phyloP scores from a whole-genome alignment of 2,113 vertebrate genomes.

The Catagonus wagneri region DNA sequence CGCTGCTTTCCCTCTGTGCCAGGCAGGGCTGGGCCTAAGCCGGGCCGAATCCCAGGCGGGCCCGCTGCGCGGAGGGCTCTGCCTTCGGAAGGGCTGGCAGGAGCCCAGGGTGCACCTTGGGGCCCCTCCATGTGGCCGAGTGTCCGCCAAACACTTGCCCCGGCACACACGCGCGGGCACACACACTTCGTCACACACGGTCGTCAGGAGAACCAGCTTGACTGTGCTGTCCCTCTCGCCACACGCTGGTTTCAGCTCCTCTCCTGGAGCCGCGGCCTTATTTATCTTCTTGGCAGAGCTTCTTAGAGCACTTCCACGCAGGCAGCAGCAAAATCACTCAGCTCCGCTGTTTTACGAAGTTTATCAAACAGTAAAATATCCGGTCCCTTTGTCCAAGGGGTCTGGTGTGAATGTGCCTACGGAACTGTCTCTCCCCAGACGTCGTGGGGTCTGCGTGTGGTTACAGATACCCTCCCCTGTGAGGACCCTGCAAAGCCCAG shows the following conservation, averaged over 20 bases:
- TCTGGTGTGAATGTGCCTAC: slow-evolving; percentile 80
- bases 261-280: slow-evolving; percentile 68
- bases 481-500: background rate
- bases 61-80: background rate
- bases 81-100: slow-evolving; percentile 54
- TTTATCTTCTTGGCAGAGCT: slow-evolving; percentile 84
- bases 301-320: slow-evolving; percentile 79
- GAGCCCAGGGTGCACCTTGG: slow-evolving; percentile 45
- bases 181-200: slow-evolving; percentile 48
- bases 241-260: slow-evolving; percentile 79
- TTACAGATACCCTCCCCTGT: background rate
- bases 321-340: slow-evolving; percentile 77
- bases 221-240: slow-evolving; percentile 80
- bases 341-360: slow-evolving; percentile 79
- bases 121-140: background rate
- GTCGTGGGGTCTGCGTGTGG: background rate
- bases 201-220: slow-evolving; percentile 53
- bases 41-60: slow-evolving; percentile 28
- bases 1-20: slow-evolving; percentile 8
- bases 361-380: slow-evolving; percentile 82
- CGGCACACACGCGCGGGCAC: background rate
- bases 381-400: slow-evolving; percentile 68
- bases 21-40: slow-evolving; percentile 17
- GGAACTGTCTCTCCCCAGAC: slow-evolving; percentile 52
- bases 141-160: slow-evolving; percentile 68